Evolutionary conservation across 1,140 invertebrate species (phyloP).

Genomic region (Drosophila melanica): DNA sequence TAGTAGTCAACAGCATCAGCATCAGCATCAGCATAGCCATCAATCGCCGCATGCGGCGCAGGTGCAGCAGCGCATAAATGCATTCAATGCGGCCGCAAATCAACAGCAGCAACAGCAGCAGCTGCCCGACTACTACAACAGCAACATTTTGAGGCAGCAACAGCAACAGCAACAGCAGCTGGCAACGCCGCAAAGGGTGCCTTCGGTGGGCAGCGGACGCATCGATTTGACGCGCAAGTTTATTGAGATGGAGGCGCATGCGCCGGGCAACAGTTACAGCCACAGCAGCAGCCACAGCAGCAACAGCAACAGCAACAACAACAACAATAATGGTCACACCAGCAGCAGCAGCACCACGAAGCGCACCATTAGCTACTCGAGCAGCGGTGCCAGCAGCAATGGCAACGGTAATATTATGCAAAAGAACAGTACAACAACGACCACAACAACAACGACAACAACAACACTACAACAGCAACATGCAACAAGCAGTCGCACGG

Average conservation of each 20-base stretch:
- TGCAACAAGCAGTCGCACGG: slow-evolving; percentile 77
- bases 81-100: slow-evolving; percentile 75
- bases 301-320: slow-evolving; percentile 18
- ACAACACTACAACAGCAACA: slow-evolving; percentile 46
- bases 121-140: slow-evolving; percentile 67
- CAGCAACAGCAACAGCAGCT: slow-evolving; percentile 41
- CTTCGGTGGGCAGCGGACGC: slow-evolving; percentile 48
- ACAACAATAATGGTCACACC: slow-evolving; percentile 27
- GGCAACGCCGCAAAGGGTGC: slow-evolving; percentile 54
- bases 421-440: slow-evolving; percentile 27
- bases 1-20: slow-evolving; percentile 50
- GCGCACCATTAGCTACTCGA: slow-evolving; percentile 61
- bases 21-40: slow-evolving; percentile 63
- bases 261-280: slow-evolving; percentile 34
- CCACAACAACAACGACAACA: slow-evolving; percentile 47
- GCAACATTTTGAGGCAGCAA: slow-evolving; percentile 35
- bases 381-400: slow-evolving; percentile 75
- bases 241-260: slow-evolving; percentile 74
- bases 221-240: slow-evolving; percentile 71
- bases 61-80: slow-evolving; percentile 80
- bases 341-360: slow-evolving; percentile 40
- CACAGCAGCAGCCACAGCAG: slow-evolving; percentile 21
- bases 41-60: slow-evolving; percentile 64
- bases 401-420: slow-evolving; percentile 71
- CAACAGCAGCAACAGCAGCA: slow-evolving; percentile 48